Conservation (phyloP, 2,888 invertebrate genomes). For the Cinara cedri region DNA sequence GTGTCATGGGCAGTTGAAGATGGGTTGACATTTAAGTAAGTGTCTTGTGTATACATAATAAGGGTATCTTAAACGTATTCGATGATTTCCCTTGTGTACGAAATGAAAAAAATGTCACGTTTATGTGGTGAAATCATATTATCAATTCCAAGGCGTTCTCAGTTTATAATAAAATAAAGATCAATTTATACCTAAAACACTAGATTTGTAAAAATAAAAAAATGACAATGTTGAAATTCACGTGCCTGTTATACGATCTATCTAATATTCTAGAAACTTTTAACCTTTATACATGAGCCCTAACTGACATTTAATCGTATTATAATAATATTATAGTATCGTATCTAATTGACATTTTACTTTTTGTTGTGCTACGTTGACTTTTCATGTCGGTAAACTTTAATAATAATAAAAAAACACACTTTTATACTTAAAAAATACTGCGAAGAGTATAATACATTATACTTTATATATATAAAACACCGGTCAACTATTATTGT, state of each 20-base stretch:
- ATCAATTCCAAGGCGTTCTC: neutral
- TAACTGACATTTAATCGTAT: slow-evolving; percentile 49
- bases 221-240: neutral
- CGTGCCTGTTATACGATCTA: neutral
- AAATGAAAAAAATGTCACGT: neutral
- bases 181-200: too few relatives aligned
- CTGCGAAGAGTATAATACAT: neutral
- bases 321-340: slow-evolving; percentile 31
- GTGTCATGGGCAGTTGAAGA: slow-evolving; percentile 25
- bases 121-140: neutral
- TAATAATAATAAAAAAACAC: neutral
- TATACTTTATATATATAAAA: neutral
- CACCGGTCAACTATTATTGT: neutral
- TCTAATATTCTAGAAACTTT: neutral
- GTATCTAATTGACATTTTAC: slow-evolving; percentile 50
- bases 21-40: slow-evolving; percentile 30
- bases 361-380: slow-evolving; percentile 21
- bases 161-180: too few relatives aligned
- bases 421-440: neutral
- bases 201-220: neutral
- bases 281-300: slow-evolving; percentile 37
- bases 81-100: slow-evolving; percentile 45
- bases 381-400: neutral
- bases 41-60: neutral
- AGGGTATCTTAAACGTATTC: slow-evolving; percentile 23